Evolutionary conservation across 1,140 invertebrate species (phyloP), one percentile per base, ranked within the genome.

Genomic region (Drosophila littoralis): DNA sequence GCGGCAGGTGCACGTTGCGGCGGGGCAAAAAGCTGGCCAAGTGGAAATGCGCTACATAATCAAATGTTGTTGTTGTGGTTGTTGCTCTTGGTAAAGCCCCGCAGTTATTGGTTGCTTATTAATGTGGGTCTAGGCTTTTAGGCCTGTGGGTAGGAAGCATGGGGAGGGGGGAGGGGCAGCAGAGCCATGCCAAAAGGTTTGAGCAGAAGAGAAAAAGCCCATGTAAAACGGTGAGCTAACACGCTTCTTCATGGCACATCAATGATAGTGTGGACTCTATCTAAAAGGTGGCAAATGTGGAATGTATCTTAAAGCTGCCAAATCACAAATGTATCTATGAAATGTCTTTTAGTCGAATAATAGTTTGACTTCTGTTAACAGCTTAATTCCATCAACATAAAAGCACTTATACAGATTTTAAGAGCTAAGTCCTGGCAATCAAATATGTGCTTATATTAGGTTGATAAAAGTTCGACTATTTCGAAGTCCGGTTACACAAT

Each of bases 41-140:
- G 54, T 83, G 75, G 80, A 82, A 82, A 75, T 55, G 67, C 48
- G 66, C 38, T 40, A 33, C 68, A 43, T 80, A 75, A 80, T 80
- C 68, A 74, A 81, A 77, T 28, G 57, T 36, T 40, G 46, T 68
- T 69, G 15, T 45, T 45, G 22, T n/a, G 35, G 51, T 13, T 65
- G 40, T n/a, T 43, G 42, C 10, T 40, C 7, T 22, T 73, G 28
- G 40, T 59, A 38, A 38, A 40, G 57, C 70, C 72, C 72, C 54
- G 50, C 60, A 66, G 77, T 66, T 79, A 59, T 57, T 35, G 70
- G 45, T 51, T 10, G 50, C 43, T 43, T 60, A 79, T 79, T 75
- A 63, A 65, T 68, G 36, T 52, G 52, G 55, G 42, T 35, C 68
- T 57, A 50, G 43, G 40, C 50, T 15, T 51, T 8, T 42, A 7